Conservation (phyloP, 1,140 invertebrate species). For the Lanistes nyassanus region DNA sequence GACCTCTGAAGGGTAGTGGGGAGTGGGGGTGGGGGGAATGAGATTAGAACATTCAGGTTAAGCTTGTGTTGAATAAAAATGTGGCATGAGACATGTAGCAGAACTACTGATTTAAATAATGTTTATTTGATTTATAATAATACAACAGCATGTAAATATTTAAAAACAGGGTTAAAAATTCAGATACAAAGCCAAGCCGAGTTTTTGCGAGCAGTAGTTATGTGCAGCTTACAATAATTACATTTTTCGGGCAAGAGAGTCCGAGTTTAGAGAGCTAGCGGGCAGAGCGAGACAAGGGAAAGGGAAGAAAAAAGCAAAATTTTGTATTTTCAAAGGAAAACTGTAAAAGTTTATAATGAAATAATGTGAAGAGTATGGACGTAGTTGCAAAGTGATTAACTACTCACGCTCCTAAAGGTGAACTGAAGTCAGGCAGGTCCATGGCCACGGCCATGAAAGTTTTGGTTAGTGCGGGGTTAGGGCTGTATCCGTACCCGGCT, state of each 20-base stretch:
- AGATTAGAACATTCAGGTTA: too few species aligned
- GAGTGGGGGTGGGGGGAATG: too few species aligned
- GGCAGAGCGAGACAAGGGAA: not conserved
- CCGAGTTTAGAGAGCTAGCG: not conserved
- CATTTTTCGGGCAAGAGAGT: not conserved
- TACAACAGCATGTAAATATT: too few species aligned
- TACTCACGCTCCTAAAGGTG: slow-evolving; percentile 31
- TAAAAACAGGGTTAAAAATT: too few species aligned
- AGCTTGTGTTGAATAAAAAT: not conserved
- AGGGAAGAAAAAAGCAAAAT: not conserved
- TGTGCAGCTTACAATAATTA: too few species aligned
- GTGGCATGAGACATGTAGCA: not conserved
- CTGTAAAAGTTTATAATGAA: not conserved
- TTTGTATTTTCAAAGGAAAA: not conserved
- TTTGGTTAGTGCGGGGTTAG: slow-evolving; percentile 35
- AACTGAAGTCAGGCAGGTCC: slow-evolving; percentile 23
- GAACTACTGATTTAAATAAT: not conserved
- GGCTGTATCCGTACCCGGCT: slow-evolving; percentile 39
- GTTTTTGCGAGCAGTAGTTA: too few species aligned
- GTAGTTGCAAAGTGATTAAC: not conserved
- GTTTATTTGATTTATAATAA: not conserved
- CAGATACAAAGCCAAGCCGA: too few species aligned
- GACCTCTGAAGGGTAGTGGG: slow-evolving; percentile 37
- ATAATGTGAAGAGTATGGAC: not conserved
- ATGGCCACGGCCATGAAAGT: slow-evolving; percentile 22